phyloP scores from a whole-genome alignment of 2,888 invertebrate species.

The Onthophagus sagittarius region DNA sequence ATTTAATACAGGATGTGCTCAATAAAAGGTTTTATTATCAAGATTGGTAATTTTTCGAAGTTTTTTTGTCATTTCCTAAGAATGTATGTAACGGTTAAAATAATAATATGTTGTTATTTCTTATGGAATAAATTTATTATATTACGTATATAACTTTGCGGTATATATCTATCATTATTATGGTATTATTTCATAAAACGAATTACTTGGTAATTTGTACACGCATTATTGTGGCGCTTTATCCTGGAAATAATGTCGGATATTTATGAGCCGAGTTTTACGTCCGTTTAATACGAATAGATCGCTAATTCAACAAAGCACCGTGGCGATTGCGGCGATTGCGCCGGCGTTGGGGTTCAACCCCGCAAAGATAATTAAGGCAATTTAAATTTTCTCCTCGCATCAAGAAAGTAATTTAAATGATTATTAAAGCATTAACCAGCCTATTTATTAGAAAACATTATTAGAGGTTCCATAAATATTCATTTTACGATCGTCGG shows the following conservation, averaged over 20 bases:
- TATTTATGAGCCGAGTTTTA: not conserved
- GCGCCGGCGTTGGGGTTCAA: conserved; percentile 10
- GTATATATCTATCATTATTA: not conserved
- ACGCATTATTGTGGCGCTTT: not conserved
- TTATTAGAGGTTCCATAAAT: conserved; percentile 11
- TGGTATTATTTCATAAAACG: not conserved
- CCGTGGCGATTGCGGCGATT: too few relatives aligned
- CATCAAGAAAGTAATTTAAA: conserved; percentile 12
- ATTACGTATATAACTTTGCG: not conserved
- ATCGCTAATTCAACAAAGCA: not conserved
- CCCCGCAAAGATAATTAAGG: conserved; percentile 19
- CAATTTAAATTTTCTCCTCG: conserved; percentile 9
- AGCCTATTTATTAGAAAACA: conserved; percentile 14
- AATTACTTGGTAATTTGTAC: not conserved
- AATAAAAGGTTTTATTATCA: too few relatives aligned
- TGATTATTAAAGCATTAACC: conserved; percentile 8
- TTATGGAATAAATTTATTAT: too few relatives aligned
- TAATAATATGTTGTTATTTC: too few relatives aligned
- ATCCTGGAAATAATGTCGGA: not conserved
- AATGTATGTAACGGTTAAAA: too few relatives aligned
- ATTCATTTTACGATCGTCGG: conserved; percentile 1
- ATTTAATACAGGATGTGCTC: too few relatives aligned
- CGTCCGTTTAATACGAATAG: not conserved
- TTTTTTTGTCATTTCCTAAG: too few relatives aligned
- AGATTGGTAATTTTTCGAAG: too few relatives aligned